Conservation (phyloP, 2,113 vertebrate genomes). For the Sakesphorus luctuosus region DNA sequence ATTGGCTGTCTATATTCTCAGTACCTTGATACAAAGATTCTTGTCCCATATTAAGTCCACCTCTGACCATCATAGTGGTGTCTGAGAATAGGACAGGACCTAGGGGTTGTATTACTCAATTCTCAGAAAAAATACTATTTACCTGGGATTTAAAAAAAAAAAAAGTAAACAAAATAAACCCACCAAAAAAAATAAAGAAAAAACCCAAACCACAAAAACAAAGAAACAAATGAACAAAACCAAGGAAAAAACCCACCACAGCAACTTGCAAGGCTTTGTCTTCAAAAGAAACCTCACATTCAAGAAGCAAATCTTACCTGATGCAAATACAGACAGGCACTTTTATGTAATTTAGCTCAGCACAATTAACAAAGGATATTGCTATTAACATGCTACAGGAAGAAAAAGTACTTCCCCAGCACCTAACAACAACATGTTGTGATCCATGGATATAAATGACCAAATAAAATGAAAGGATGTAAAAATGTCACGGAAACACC, state of each 20-base stretch:
- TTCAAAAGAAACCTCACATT: neutral
- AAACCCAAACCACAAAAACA: neutral
- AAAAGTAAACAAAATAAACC: neutral
- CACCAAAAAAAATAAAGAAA: neutral
- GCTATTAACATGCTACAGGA: constrained; percentile 9
- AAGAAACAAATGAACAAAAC: neutral
- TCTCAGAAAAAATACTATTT: neutral
- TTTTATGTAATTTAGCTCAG: neutral
- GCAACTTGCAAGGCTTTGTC: neutral
- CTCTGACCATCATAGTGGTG: rapidly evolving
- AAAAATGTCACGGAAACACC: constrained; percentile 69
- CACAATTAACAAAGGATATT: constrained; percentile 29
- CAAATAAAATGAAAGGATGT: constrained; percentile 71
- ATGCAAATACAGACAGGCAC: neutral
- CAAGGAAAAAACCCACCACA: no score
- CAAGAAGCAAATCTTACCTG: neutral
- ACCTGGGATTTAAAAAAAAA: neutral
- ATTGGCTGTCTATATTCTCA: neutral
- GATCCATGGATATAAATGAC: constrained; percentile 59
- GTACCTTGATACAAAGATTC: neutral
- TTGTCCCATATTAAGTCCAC: neutral
- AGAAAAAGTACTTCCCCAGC: constrained; percentile 21
- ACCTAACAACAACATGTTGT: constrained; percentile 23
- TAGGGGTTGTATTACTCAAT: neutral
- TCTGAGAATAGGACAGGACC: neutral